Evolutionary conservation across 2,797 vertebrate genomes (phyloP).

Genomic region (Argya squamiceps): DNA sequence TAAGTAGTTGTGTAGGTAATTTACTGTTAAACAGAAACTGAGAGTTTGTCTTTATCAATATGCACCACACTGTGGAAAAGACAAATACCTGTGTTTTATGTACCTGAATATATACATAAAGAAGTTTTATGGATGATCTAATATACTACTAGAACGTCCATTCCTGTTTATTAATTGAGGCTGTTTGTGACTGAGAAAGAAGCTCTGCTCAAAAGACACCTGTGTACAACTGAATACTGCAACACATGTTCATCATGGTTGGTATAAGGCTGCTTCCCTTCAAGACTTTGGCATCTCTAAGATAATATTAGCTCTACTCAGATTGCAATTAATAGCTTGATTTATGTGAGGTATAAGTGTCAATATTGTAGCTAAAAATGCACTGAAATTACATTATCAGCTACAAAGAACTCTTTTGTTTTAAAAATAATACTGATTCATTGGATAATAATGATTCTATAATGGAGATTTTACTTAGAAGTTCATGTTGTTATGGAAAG

Average conservation of each 20-base stretch:
- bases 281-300: neutral
- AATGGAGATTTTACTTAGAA: neutral
- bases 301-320: neutral
- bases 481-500: neutral
- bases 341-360: neutral
- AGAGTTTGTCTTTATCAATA: neutral
- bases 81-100: neutral
- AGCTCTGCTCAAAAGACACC: neutral
- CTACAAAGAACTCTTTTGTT: neutral
- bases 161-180: neutral
- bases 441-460: neutral
- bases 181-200: neutral
- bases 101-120: neutral
- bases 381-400: neutral
- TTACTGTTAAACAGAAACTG: neutral
- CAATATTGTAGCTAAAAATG: neutral
- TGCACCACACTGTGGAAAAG: neutral
- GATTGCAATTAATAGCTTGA: neutral
- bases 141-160: neutral
- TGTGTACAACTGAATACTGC: neutral
- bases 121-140: neutral
- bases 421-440: neutral
- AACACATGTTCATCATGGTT: fast-evolving
- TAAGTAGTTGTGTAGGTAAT: neutral
- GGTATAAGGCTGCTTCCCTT: neutral